phyloP scores from a whole-genome alignment of 2,113 vertebrate genomes.

The Rafetus swinhoei region DNA sequence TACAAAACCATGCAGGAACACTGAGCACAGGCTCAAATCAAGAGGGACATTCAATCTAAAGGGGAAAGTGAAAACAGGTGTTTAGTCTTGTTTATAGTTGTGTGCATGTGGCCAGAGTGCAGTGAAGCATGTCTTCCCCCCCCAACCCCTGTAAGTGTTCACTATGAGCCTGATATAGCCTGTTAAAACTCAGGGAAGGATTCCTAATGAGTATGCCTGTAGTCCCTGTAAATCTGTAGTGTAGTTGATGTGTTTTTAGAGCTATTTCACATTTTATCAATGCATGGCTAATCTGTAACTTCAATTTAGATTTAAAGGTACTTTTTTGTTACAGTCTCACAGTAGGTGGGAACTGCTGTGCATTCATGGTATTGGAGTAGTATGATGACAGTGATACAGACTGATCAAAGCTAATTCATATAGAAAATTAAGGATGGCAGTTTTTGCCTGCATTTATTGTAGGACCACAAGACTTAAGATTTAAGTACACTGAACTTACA shows the following conservation, averaged over 20 bases:
- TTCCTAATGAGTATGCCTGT: background rate
- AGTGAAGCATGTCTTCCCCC: background rate
- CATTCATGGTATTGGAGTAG: background rate
- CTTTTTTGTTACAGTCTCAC: background rate
- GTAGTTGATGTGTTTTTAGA: background rate
- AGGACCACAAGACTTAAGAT: background rate
- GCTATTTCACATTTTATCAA: background rate
- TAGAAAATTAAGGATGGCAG: background rate
- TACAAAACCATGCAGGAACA: background rate
- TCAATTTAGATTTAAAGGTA: background rate
- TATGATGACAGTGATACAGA: background rate
- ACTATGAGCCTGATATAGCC: background rate
- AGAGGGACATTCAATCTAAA: background rate
- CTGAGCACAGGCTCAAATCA: background rate
- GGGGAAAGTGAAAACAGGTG: background rate
- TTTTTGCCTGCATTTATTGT: background rate
- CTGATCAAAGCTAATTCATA: background rate
- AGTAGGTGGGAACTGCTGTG: background rate
- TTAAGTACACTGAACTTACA: background rate
- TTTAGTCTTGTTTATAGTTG: background rate
- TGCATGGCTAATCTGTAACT: background rate
- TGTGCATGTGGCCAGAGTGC: background rate
- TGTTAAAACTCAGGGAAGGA: background rate
- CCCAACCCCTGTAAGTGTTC: background rate
- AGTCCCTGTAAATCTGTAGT: background rate